These are phyloP conservation scores for Lasiurus borealis DNA, from an alignment of 2,113 vertebrate genomes.

Conservation along the genomic window DNA sequence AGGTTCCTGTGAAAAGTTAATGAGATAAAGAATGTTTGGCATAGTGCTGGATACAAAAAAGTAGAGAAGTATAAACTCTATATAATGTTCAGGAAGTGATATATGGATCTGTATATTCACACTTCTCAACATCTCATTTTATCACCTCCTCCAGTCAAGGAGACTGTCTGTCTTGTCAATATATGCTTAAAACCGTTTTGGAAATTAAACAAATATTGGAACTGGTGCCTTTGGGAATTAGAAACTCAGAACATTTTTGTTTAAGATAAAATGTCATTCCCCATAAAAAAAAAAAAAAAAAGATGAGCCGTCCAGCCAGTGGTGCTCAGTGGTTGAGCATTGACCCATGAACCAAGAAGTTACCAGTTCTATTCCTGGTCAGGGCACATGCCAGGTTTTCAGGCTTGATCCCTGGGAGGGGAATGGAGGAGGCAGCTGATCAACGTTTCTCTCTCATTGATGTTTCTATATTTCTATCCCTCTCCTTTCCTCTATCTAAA, in stretches of 20 bases:
- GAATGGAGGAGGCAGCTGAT: too few species aligned
- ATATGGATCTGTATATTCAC: not conserved
- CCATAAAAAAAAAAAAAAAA: not conserved
- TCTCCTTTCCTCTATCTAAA: too few species aligned
- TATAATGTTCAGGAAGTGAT: not conserved
- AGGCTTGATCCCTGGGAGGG: too few species aligned
- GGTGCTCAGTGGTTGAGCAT: too few species aligned
- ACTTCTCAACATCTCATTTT: not conserved
- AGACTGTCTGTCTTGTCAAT: not conserved
- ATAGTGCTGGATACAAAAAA: not conserved
- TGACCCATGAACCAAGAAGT: too few species aligned
- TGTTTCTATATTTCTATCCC: too few species aligned
- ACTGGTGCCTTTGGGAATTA: not conserved
- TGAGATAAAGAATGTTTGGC: not conserved
- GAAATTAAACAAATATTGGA: not conserved
- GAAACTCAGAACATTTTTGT: not conserved
- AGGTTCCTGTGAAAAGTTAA: not conserved
- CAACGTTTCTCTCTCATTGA: too few species aligned
- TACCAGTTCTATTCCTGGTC: too few species aligned
- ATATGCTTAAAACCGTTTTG: not conserved
- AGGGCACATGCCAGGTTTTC: too few species aligned
- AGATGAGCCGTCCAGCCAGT: too few species aligned
- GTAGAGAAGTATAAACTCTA: not conserved
- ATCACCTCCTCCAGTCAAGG: not conserved
- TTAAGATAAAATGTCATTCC: not conserved